These are phyloP conservation scores for Erebia epiphron DNA, from an alignment of 2,888 invertebrate genomes.

Conservation along the genomic window DNA sequence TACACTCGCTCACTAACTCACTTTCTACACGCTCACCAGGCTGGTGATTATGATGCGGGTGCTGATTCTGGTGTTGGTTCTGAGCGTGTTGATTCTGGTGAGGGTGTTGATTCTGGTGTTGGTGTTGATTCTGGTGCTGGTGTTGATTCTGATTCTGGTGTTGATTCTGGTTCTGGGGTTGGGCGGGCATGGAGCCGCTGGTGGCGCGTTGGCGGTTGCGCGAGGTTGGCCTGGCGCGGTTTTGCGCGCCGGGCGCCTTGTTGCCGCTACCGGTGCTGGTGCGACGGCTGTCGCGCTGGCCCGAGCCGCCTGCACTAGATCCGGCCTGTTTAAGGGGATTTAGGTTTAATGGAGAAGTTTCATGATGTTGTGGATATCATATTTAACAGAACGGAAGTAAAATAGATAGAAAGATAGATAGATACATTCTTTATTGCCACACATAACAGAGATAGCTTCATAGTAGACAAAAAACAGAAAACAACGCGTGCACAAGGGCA, in stretches of 20 bases:
- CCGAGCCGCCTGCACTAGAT: slow-evolving; percentile 61
- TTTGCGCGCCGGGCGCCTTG: slow-evolving; percentile 46
- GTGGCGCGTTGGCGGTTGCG: slow-evolving; percentile 56
- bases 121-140: slow-evolving; percentile 54
- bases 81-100: slow-evolving; percentile 48
- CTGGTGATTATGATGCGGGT: slow-evolving; percentile 52
- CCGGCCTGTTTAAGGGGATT: slow-evolving; percentile 55
- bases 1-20: slow-evolving; percentile 18
- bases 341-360: neutral
- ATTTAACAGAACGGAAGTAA: no score
- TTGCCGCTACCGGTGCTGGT: slow-evolving; percentile 54
- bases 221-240: slow-evolving; percentile 51
- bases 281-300: slow-evolving; percentile 66
- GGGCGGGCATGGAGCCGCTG: slow-evolving; percentile 47
- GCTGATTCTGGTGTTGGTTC: slow-evolving; percentile 57
- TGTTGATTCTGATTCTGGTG: slow-evolving; percentile 56
- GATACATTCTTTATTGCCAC: no score
- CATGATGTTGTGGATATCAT: neutral
- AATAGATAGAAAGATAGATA: no score
- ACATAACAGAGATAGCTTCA: no score
- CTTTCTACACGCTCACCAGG: slow-evolving; percentile 48
- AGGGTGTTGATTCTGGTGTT: slow-evolving; percentile 55
- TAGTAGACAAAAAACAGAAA: no score
- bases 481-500: no score
- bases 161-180: slow-evolving; percentile 51